A percentile compares a stretch with the other conserved stretches of the same genome.
phyloP scores from a whole-genome alignment of 1,140 invertebrate species.

The Hyposmocoma kahamanoa region DNA sequence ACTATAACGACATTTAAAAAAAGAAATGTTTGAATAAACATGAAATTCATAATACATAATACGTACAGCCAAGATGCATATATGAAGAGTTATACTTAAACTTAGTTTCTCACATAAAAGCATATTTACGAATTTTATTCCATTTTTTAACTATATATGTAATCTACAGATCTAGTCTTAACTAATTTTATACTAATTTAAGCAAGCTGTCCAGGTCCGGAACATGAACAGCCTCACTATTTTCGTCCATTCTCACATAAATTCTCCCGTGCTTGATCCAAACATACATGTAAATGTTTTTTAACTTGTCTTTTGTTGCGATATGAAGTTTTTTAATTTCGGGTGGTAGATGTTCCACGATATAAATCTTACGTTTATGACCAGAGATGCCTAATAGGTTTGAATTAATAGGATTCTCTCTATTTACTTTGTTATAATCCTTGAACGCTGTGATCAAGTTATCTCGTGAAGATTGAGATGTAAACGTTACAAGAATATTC shows the following conservation, averaged over 20 bases:
- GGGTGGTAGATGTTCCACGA: background rate
- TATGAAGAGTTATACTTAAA: no score
- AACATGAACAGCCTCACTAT: background rate
- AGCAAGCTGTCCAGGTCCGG: no score
- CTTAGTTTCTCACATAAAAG: no score
- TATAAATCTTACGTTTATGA: background rate
- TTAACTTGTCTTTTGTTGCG: background rate
- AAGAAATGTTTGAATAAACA: no score
- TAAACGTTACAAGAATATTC: constrained; percentile 1
- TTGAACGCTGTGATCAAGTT: background rate
- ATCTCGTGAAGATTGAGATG: background rate
- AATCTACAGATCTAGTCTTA: no score
- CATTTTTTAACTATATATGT: no score
- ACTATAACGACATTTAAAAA: no score
- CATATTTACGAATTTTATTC: no score
- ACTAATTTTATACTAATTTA: no score
- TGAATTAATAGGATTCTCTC: background rate
- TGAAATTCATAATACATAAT: no score
- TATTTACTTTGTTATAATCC: background rate
- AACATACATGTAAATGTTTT: background rate
- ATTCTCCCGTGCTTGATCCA: background rate
- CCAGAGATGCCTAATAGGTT: background rate
- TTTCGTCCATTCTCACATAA: background rate
- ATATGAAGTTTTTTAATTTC: background rate
- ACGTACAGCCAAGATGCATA: no score